Base-by-base conservation (phyloP, 2,797 vertebrate genomes). In the Crocidura indochinensis region DNA sequence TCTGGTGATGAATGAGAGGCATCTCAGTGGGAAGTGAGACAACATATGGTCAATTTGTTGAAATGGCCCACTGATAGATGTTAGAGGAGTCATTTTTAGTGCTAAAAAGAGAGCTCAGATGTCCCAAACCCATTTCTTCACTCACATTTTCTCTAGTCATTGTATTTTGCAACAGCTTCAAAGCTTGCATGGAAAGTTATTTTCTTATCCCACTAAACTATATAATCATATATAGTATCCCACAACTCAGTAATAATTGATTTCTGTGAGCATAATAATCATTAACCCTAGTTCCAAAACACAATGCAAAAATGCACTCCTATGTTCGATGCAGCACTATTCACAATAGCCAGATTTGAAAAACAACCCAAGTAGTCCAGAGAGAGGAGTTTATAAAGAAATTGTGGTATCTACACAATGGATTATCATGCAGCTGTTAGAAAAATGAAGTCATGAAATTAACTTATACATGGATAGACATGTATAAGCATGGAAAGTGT, bases 211-310 rank as follows among this genome's bases (percentile, higher is more conserved):
- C 8, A 72, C 47, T n/a, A 81, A 10, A 83, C 12, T 26, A n/a
- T 44, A n/a, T 84, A 78, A 83, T 53, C n/a, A 29, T 38, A 22
- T 1, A 8, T 76, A 82, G 64, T 27, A 76, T 90, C 38, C 69
- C 87, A 46, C 38, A 29, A 49, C 65, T 83, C 10, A 0, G 77
- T 47, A 8, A 47, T 46, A 82, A 12, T 76, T 88, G 84, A 53
- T 38, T 82, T 88, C 74, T 68, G 87, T 44, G 49, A 86, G 20
- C 12, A n/a, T 65, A 47, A 51, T 10, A 89, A 87, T 38, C 38
- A 38, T 38, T 2, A 38, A 38, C 38, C 38, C 38, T 38, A 38
- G 38, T 38, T 38, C 38, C 38, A 38, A 38, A 38, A 38, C 38
- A 38, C 38, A 38, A 38, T 38, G 38, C 38, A 38, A 38, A 38